Base-by-base conservation (phyloP, 2,888 invertebrate genomes). In the Drosophila lutescens region DNA sequence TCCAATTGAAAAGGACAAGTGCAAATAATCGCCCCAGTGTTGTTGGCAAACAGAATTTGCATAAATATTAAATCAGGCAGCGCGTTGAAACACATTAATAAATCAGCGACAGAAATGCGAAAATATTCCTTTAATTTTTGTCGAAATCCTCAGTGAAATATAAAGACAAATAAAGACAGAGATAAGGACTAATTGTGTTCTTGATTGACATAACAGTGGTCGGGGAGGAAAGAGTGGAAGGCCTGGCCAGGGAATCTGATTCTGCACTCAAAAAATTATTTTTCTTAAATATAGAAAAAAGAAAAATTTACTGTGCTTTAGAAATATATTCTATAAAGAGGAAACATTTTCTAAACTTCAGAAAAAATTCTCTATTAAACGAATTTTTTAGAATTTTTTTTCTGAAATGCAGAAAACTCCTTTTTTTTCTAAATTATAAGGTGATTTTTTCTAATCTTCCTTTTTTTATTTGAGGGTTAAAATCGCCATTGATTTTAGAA, bases 61-160 rank as follows among this genome's bases (percentile, higher is more conserved):
- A 77, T 77, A 57, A 70, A 76, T 76, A 69, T 74, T 50, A 23
- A 74, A 74, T 66, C 51, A 44, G 65, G 47, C 49, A 30, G 12
- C 40, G 9, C 36, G 20, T 13, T 8, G 30, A 30, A 30, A 30
- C 30, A 30, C 30, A 40, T 68, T 58, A 59, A 46, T 66, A 50
- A 50, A 23, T 51, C 20, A 50, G 20, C 23, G 12, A 49, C 47
- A 53, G 15, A 50, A 55, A 46, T 55, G 40, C 36, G 13, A 51
- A 20, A 43, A n/a, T n/a, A 38, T 5, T 38, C 10, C 40, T 38
- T 34, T 68, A 66, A 57, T 66, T 50, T n/a, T 34, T 30, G 38
- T 10, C 38, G 15, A 46, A 53, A 36, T 38, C 17, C 36, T 30
- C 43, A 1, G 6, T n/a, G 38, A n/a, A 38, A 38, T n/a, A 13